Percentiles rank a stretch among this genome's conserved stretches.
Evolutionary conservation across 2,888 invertebrate species (phyloP).

Genomic region (Cacoxenus indagator): DNA sequence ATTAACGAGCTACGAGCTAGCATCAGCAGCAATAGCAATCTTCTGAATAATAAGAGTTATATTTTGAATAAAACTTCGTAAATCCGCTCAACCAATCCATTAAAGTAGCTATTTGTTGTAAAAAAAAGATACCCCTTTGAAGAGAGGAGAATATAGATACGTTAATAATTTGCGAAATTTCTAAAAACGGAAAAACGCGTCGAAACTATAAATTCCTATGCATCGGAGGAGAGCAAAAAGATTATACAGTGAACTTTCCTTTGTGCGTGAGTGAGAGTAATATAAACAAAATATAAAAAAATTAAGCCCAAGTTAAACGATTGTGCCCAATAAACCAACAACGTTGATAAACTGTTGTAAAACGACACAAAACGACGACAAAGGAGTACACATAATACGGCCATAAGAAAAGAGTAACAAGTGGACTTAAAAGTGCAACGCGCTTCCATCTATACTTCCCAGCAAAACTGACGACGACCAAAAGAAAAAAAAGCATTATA

Average conservation of each 20-base stretch:
- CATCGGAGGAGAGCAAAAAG: too few relatives aligned
- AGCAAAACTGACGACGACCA: background rate
- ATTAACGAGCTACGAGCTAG: background rate
- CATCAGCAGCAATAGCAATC: background rate
- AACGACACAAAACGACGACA: constrained; percentile 17
- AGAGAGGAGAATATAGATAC: too few relatives aligned
- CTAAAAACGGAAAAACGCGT: too few relatives aligned
- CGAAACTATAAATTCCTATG: too few relatives aligned
- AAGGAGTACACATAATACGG: background rate
- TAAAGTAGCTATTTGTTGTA: too few relatives aligned
- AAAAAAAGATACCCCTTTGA: too few relatives aligned
- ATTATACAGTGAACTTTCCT: too few relatives aligned
- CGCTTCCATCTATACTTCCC: background rate
- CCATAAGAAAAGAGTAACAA: background rate
- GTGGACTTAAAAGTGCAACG: background rate
- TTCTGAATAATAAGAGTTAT: background rate
- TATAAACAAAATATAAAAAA: background rate
- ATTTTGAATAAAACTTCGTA: too few relatives aligned
- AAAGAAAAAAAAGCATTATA: background rate
- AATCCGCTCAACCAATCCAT: too few relatives aligned
- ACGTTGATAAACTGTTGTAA: constrained; percentile 21
- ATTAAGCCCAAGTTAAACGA: background rate
- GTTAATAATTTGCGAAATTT: too few relatives aligned
- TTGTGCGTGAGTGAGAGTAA: background rate
- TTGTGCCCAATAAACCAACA: constrained; percentile 2